Base-by-base conservation (phyloP, 2,888 invertebrate genomes). In the Trilocha varians region DNA sequence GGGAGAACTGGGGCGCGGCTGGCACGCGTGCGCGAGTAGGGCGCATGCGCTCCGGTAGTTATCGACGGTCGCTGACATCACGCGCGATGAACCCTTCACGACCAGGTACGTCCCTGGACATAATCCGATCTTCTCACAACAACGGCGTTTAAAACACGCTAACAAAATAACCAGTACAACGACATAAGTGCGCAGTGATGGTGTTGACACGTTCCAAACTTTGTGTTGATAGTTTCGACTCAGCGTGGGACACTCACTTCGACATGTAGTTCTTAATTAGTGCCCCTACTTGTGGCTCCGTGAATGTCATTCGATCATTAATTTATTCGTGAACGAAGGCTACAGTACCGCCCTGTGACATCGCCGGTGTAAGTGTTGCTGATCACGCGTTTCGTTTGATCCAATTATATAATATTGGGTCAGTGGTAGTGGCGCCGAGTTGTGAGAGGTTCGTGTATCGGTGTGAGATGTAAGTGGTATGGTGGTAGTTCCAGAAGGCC, bases 21-120 rank as follows among this genome's bases (percentile, higher is more conserved):
- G 44, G 43, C 47, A 17, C 40, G 40, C 36, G 36, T 38, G 56
- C 47, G 52, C 40, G 46, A 36, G 34, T 38, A 25, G 1, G 34
- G 41, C 63, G 61, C 65, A 55, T 48, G 62, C 60, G 64, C 50
- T 48, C 17, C 38, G 42, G 32, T 16, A 39, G 44, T 46, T 48
- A 45, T 54, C 53, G 54, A 56, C 50, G 53, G 42, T 44, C 47
- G 49, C 50, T 45, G 48, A 43, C 50, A 47, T 47, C 50, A 42
- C 44, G 53, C 48, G 57, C 59, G 55, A 48, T 46, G 50, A 50
- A 54, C 45, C 45, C 48, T 38, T 41, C 50, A 40, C 43, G 49
- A 44, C 37, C 56, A 53, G 53, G 53, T 52, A 48, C 38, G 38
- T 42, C 32, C 32, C 39, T 25, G 36, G 16, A 15, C 13, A 8